Evolutionary conservation across 2,113 vertebrate genomes (phyloP).

Genomic region (Ia io): DNA sequence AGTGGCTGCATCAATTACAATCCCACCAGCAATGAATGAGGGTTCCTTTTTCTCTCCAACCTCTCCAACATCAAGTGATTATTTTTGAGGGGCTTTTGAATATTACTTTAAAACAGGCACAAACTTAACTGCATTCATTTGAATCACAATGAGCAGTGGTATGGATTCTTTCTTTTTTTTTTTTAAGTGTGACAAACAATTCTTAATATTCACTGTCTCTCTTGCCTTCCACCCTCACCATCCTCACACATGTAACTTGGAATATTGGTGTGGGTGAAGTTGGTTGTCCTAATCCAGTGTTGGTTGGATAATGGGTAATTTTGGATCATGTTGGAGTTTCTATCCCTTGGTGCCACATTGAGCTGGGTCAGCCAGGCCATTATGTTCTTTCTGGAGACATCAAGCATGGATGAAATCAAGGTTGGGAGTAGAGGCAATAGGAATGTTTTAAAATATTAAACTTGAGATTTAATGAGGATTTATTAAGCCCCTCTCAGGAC

Average conservation of each 20-base stretch:
- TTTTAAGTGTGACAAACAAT: neutral
- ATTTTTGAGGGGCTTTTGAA: neutral
- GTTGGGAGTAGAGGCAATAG: neutral
- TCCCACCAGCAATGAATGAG: neutral
- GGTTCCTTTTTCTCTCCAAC: neutral
- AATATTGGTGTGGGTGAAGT: neutral
- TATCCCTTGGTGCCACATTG: fast-evolving
- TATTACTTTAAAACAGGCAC: neutral
- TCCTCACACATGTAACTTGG: fast-evolving
- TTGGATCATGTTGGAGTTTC: neutral
- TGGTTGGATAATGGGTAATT: neutral
- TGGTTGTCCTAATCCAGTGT: no score
- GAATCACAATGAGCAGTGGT: neutral
- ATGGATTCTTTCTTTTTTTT: neutral
- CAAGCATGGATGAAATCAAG: neutral
- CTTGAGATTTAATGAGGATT: neutral
- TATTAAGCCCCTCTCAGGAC: neutral
- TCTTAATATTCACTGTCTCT: neutral
- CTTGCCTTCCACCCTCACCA: neutral
- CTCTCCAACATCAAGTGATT: neutral
- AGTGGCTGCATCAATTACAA: neutral
- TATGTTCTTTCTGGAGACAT: neutral
- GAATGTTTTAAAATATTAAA: neutral
- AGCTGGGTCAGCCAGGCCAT: neutral
- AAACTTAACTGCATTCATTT: neutral